Evolutionary conservation across 1,140 invertebrate genomes (phyloP), one percentile per base, ranked within the genome.

Genomic region (Drosophila truncata): DNA sequence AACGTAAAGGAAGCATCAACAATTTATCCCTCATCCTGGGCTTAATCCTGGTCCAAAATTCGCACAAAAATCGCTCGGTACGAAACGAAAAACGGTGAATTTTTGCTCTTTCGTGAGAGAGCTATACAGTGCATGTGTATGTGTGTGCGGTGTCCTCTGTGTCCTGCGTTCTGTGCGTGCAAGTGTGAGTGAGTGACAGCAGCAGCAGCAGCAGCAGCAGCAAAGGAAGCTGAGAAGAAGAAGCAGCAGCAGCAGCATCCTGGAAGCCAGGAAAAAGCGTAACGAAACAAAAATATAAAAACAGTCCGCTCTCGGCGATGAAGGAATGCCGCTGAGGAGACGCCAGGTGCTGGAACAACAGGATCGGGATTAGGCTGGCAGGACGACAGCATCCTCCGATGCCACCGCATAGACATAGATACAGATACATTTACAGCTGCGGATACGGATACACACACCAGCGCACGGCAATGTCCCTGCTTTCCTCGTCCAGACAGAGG

Each of bases 161-260:
- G 71, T 49, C 33, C 50, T 54, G 50, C 63, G 60, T 60, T 50
- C 31, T 57, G 49, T 27, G 63, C 44, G 46, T 54, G 70, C 47
- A 58, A 67, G 61, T 66, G 74, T 76, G 71, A 37, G 66, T 66
- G 62, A 66, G 60, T 54, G 52, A 54, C 52, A 54, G 52, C 52
- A 54, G 31, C 29, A 52, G 49, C 47, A 50, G 42, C 42, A 47
- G 41, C 41, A 39, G 42, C 46, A 49, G 42, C 20, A 42, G 20
- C 44, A 11, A 52, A 62, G 59, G 46, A 50, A 41, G 27, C 33
- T 25, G 54, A 20, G 11, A 44, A 29, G 37, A 59, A 59, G 46
- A 58, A 58, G 47, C 16, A 62, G 47, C 44, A 65, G 49, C 60
- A 71, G 31, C 69, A 77, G 71, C 74, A 77, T 77, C 74, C 74